These are phyloP conservation scores for Drosophila auraria DNA, from an alignment of 1,140 invertebrate genomes.

Conservation along the genomic window DNA sequence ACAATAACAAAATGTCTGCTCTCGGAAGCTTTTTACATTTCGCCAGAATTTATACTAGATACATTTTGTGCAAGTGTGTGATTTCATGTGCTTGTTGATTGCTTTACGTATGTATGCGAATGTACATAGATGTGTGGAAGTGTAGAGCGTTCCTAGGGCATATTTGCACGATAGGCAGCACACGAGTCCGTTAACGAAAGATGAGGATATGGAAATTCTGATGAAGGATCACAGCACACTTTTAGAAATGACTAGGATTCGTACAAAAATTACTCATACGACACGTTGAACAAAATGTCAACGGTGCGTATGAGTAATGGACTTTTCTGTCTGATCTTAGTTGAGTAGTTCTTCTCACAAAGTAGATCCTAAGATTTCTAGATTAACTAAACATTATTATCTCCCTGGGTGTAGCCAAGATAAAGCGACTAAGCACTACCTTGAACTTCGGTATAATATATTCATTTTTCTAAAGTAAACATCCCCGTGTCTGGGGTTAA, in stretches of 20 bases:
- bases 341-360: no score
- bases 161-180: conserved; percentile 54
- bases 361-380: no score
- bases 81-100: conserved; percentile 48
- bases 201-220: conserved; percentile 33
- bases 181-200: conserved; percentile 11
- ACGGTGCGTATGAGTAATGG: conserved; percentile 37
- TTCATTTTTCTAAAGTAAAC: not conserved
- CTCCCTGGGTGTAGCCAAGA: not conserved
- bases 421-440: no score
- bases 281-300: conserved; percentile 7
- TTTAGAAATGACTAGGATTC: conserved; percentile 1
- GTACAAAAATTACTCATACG: conserved; percentile 18
- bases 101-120: conserved; percentile 4
- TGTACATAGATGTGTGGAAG: conserved; percentile 1
- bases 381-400: no score
- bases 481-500: conserved; percentile 11
- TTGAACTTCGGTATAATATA: not conserved
- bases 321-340: not conserved
- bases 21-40: conserved; percentile 75
- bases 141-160: conserved; percentile 43
- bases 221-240: conserved; percentile 9
- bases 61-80: conserved; percentile 23
- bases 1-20: conserved; percentile 62
- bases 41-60: conserved; percentile 76